These are phyloP conservation scores for Perca schrenkii DNA, from an alignment of 2,113 vertebrate genomes.

Conservation along the genomic window DNA sequence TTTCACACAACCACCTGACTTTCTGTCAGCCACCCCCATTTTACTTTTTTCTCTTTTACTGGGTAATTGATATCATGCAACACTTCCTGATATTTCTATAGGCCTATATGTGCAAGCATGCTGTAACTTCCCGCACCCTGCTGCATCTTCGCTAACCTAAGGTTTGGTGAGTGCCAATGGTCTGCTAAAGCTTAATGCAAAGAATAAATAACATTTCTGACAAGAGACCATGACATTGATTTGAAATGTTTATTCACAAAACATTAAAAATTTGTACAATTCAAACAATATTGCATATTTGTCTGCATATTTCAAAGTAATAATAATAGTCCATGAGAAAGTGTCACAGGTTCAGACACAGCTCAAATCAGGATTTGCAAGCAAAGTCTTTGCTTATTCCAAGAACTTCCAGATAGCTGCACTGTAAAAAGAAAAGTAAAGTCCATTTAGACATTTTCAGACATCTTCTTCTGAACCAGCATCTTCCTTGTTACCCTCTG, in stretches of 20 bases:
- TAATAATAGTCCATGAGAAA: constrained; percentile 55
- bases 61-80: constrained; percentile 1
- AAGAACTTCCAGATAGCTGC: constrained; percentile 63
- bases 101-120: constrained; percentile 6
- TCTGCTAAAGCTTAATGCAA: not conserved
- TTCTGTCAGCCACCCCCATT: constrained; percentile 38
- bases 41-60: constrained; percentile 19
- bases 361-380: constrained; percentile 63
- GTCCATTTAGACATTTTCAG: constrained; percentile 60
- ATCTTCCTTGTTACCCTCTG: constrained; percentile 37
- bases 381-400: constrained; percentile 59
- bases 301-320: constrained; percentile 59
- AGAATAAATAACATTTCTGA: constrained; percentile 60
- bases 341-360: constrained; percentile 45
- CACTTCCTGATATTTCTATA: constrained; percentile 50
- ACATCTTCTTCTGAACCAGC: constrained; percentile 43
- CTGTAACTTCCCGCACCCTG: constrained; percentile 14
- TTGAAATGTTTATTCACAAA: constrained; percentile 81
- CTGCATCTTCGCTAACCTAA: constrained; percentile 5
- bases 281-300: constrained; percentile 65
- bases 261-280: constrained; percentile 61
- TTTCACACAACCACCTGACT: not conserved
- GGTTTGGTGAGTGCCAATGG: not conserved
- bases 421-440: constrained; percentile 50
- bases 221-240: constrained; percentile 53